phyloP scores from a whole-genome alignment of 2,888 invertebrate species.

The Mamestra brassicae region DNA sequence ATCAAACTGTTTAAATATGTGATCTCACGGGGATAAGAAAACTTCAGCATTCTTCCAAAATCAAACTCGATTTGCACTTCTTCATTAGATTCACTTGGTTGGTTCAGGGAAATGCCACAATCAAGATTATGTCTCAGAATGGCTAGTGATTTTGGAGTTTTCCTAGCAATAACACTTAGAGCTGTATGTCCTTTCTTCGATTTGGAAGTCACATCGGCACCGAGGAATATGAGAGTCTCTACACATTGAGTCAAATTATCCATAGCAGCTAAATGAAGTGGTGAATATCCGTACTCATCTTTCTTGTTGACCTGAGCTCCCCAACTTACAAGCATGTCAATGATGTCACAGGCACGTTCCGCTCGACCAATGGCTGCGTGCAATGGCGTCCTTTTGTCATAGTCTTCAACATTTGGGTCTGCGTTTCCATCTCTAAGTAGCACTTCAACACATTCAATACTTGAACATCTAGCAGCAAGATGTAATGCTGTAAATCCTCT shows the following conservation, averaged over 20 bases:
- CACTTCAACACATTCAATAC: constrained; percentile 95
- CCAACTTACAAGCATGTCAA: constrained; percentile 94
- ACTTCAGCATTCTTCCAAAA: constrained; percentile 95
- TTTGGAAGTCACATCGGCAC: constrained; percentile 96
- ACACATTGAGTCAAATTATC: constrained; percentile 96
- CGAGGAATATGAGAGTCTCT: constrained; percentile 95
- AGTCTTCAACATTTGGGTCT: constrained; percentile 95
- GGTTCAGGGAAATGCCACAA: constrained; percentile 94
- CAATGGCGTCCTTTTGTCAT: constrained; percentile 94
- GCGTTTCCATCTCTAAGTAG: constrained; percentile 94
- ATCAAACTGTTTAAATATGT: constrained; percentile 96
- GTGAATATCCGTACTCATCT: constrained; percentile 96
- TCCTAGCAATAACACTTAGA: constrained; percentile 95
- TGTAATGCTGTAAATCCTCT: constrained; percentile 97
- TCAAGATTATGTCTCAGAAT: constrained; percentile 95
- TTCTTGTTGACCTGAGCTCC: constrained; percentile 95
- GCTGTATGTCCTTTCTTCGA: constrained; percentile 97
- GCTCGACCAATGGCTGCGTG: constrained; percentile 96
- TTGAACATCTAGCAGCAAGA: constrained; percentile 95
- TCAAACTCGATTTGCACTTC: constrained; percentile 96
- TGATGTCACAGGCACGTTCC: constrained; percentile 94
- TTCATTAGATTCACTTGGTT: constrained; percentile 94
- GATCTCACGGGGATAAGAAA: constrained; percentile 96
- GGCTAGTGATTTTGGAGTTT: constrained; percentile 95
- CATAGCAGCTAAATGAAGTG: constrained; percentile 95